These are phyloP conservation scores for Coelinius sp. DNA, from an alignment of 2,888 invertebrate species.

Conservation along the genomic window DNA sequence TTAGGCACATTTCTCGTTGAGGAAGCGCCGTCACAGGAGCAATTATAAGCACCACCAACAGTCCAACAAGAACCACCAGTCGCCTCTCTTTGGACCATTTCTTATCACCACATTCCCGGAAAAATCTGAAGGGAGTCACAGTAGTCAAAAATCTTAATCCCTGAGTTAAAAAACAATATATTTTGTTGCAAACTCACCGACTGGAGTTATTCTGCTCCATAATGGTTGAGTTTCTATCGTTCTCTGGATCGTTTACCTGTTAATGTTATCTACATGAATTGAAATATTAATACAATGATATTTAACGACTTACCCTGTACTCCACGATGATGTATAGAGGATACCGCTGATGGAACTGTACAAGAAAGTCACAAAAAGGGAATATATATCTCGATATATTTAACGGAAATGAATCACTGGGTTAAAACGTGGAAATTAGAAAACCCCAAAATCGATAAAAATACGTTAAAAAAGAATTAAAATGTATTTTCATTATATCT, in stretches of 20 bases:
- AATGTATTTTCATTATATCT: no score
- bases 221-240: slow-evolving; percentile 47
- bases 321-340: slow-evolving; percentile 3
- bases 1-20: slow-evolving; percentile 72
- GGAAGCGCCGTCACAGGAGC: slow-evolving; percentile 63
- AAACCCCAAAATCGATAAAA: no score
- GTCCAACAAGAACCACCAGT: slow-evolving; percentile 63
- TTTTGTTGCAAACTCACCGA: slow-evolving; percentile 53
- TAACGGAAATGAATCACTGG: no score
- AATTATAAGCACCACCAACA: slow-evolving; percentile 64
- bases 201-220: slow-evolving; percentile 49
- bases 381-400: no score
- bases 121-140: slow-evolving; percentile 45
- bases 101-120: slow-evolving; percentile 57
- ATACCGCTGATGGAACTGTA: background rate
- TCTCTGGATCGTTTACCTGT: slow-evolving; percentile 68
- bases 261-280: background rate
- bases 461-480: no score
- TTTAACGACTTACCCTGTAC: slow-evolving; percentile 34
- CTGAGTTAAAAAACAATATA: background rate
- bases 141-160: slow-evolving; percentile 44
- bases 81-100: slow-evolving; percentile 59
- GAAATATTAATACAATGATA: background rate
- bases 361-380: no score
- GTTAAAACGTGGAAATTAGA: no score